Percentiles rank a stretch among this genome's conserved stretches.
Evolutionary conservation across 2,797 vertebrate genomes (phyloP).

Genomic region (Enteromius treurensis): DNA sequence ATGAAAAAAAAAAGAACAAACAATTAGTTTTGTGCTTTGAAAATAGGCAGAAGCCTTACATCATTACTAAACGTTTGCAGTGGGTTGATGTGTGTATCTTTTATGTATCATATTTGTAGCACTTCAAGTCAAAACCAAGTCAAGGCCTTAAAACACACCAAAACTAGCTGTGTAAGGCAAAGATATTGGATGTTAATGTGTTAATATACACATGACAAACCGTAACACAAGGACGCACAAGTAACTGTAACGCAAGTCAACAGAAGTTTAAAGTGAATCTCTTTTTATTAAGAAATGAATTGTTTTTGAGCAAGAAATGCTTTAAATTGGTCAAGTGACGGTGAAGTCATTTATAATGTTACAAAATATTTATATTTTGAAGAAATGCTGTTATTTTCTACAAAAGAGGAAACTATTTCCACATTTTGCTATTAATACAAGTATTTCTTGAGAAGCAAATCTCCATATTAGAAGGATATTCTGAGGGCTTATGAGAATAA

Average conservation of each 20-base stretch:
- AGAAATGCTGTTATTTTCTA: neutral
- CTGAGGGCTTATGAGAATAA: neutral
- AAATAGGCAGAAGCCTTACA: neutral
- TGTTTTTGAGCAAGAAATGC: neutral
- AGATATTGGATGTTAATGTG: neutral
- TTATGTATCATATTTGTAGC: neutral
- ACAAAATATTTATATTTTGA: neutral
- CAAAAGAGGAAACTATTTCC: no score
- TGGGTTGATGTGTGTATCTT: neutral
- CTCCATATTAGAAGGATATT: no score
- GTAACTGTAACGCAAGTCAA: neutral
- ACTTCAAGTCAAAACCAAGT: neutral
- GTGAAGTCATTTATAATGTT: neutral
- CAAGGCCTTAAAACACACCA: neutral
- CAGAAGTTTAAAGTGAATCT: no score
- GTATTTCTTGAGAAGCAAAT: no score
- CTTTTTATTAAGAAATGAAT: neutral
- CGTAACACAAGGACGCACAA: no score
- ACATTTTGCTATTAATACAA: no score
- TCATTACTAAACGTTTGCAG: neutral
- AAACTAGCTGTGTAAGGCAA: neutral
- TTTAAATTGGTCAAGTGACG: neutral
- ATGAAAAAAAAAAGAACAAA: neutral
- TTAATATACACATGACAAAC: neutral
- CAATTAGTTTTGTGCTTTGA: neutral